phyloP scores from a whole-genome alignment of 2,888 invertebrate species.

The Agonopterix heracliana region DNA sequence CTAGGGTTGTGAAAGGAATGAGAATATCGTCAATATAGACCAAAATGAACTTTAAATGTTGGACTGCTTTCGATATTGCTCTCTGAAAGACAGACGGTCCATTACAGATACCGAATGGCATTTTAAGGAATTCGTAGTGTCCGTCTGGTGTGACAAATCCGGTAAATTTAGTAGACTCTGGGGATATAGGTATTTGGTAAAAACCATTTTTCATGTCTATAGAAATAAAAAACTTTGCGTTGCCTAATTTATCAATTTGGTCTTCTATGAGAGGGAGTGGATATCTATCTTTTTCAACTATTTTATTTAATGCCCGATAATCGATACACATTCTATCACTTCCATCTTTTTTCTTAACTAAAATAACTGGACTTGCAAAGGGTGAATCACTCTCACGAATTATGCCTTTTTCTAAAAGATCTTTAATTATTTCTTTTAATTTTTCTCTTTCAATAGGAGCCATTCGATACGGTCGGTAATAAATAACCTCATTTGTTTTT shows the following conservation, averaged over 20 bases:
- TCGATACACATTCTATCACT: constrained; percentile 14
- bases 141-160: constrained; percentile 15
- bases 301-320: constrained; percentile 10
- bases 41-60: constrained; percentile 13
- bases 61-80: constrained; percentile 14
- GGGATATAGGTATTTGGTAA: constrained; percentile 11
- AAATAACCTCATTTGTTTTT: constrained; percentile 11
- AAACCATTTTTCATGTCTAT: constrained; percentile 17
- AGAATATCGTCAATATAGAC: constrained; percentile 18
- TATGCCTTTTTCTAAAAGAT: constrained; percentile 13
- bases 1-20: constrained; percentile 12
- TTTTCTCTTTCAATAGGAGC: constrained; percentile 16
- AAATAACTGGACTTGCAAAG: constrained; percentile 18
- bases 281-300: constrained; percentile 12
- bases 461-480: constrained; percentile 18
- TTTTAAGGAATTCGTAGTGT: constrained; percentile 17
- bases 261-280: constrained; percentile 13
- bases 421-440: constrained; percentile 13
- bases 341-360: constrained; percentile 19
- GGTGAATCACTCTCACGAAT: constrained; percentile 16
- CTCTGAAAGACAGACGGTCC: constrained; percentile 18
- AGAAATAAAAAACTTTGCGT: constrained; percentile 13
- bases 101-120: constrained; percentile 20
- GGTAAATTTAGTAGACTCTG: constrained; percentile 14
- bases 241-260: constrained; percentile 14